phyloP scores from a whole-genome alignment of 2,888 invertebrate species.

The Lasioglossum leucozonium region DNA sequence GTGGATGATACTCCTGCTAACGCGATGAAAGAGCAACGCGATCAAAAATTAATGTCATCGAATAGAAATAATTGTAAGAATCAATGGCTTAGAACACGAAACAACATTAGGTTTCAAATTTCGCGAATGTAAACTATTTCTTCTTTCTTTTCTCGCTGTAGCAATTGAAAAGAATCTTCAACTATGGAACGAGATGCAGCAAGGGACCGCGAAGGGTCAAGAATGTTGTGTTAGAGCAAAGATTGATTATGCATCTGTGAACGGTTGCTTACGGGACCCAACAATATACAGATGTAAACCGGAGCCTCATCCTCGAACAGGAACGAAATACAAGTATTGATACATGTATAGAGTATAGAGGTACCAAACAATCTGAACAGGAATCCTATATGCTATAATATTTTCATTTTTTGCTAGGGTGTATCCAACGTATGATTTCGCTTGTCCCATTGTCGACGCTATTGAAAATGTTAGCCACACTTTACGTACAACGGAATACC shows the following conservation, averaged over 20 bases:
- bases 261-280: conserved; percentile 99
- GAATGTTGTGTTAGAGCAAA: conserved; percentile 98
- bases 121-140: background rate
- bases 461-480: conserved; percentile 99
- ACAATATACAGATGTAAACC: conserved; percentile 99
- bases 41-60: conserved; percentile 93
- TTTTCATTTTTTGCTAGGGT: conserved; percentile 87
- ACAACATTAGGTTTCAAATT: background rate
- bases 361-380: background rate
- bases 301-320: conserved; percentile 97
- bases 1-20: conserved; percentile 98
- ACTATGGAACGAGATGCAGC: conserved; percentile 98
- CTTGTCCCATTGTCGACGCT: conserved; percentile 99
- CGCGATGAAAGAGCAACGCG: conserved; percentile 97
- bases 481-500: conserved; percentile 98
- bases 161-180: conserved; percentile 93
- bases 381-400: background rate
- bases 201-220: conserved; percentile 91
- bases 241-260: conserved; percentile 97
- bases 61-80: conserved; percentile 93
- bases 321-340: conserved; percentile 95
- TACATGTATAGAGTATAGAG: background rate
- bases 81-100: background rate
- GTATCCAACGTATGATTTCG: conserved; percentile 99
- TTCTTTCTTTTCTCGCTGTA: conserved; percentile 80